Evolutionary conservation across 2,888 invertebrate genomes (phyloP), one percentile per base, ranked within the genome.

Genomic region (Theristus sp.): DNA sequence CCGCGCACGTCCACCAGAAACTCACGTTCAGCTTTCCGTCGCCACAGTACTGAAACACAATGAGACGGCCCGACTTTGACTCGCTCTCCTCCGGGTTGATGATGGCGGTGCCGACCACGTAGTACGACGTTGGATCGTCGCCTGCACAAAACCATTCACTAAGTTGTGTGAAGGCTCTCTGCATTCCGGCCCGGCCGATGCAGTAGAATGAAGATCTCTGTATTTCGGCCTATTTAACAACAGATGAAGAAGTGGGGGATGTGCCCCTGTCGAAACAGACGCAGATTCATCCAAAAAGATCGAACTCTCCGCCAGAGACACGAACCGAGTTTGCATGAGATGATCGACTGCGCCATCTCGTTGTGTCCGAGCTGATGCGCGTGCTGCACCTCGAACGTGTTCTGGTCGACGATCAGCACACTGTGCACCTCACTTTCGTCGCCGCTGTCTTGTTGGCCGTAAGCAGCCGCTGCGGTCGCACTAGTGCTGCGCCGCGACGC

Each of bases 31-130:
- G 52, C 38, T 67, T 62, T 26, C 63, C 56, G 2, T 68, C 66
- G 1, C 64, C 64, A n/a, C 46, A 59, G 1, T 63, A 63, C 60
- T 65, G 65, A 57, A 71, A 69, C 10, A 71, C 65, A 20, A 69
- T 56, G 1, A 71, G 53, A 49, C 70, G 65, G 6, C 70, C 71
- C 65, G 81, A 83, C 75, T 87, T 93, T 0, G 94, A 90, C 73
- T 96, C 96, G 0, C 89, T 84, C 72, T 98, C 98, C 72, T 98
- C 96, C 0, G 90, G 88, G 76, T 89, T 86, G 2, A 96, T 84
- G 59, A 89, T 78, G 1, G 91, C 91, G 0, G 96, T 96, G 61
- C 96, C 96, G 27, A 93, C 86, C 24, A 94, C 83, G 76, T 86
- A 98, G 78, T 96, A 98, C 27, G 28, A 3, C 68, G 84, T 85